Evolutionary conservation across 2,797 vertebrate genomes (phyloP).

Genomic region (Pyrocephalus nanus): DNA sequence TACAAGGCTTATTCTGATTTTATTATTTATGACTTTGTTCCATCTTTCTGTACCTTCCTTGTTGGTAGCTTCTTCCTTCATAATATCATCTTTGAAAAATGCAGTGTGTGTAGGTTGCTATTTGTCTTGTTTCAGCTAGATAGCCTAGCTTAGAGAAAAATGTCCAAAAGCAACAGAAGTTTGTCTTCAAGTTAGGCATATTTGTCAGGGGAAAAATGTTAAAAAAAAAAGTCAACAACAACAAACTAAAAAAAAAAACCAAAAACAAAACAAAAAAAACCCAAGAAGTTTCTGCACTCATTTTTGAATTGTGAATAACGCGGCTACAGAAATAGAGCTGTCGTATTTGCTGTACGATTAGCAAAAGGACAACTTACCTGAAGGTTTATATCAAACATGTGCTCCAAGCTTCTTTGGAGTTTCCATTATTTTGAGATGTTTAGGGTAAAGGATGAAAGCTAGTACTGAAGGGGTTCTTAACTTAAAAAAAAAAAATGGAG

Average conservation of each 20-base stretch:
- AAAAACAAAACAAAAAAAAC: neutral
- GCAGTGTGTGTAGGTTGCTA: neutral
- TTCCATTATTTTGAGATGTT: neutral
- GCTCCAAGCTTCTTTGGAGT: neutral
- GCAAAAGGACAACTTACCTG: neutral
- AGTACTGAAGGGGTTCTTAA: neutral
- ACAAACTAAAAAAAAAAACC: neutral
- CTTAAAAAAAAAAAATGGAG: fast-evolving
- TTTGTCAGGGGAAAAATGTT: neutral
- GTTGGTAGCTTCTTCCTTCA: neutral
- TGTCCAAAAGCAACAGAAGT: neutral
- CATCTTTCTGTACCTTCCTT: neutral
- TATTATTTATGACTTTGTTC: neutral
- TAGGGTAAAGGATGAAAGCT: neutral
- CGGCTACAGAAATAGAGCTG: neutral
- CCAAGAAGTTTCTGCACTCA: neutral
- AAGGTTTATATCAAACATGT: neutral
- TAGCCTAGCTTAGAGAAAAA: neutral
- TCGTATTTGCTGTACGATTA: neutral
- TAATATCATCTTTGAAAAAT: neutral
- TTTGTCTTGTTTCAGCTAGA: neutral
- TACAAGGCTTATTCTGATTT: neutral
- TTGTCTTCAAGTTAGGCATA: neutral
- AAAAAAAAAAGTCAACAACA: neutral
- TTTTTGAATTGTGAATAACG: neutral